Evolutionary conservation across 2,888 invertebrate genomes (phyloP).

Genomic region (Capitulum mitella): DNA sequence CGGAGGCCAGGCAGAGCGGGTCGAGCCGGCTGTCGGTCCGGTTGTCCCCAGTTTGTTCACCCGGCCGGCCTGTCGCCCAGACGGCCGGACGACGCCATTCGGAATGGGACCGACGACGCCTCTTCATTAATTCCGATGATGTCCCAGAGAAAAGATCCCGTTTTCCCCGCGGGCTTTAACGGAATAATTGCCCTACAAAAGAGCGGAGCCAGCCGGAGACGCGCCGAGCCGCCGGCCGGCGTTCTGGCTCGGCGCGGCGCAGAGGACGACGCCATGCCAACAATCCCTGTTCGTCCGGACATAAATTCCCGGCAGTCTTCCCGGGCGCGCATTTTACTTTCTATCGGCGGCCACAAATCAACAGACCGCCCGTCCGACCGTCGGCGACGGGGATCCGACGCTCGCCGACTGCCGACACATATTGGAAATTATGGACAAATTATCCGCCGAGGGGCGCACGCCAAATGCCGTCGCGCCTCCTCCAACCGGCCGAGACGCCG

Average conservation of each 20-base stretch:
- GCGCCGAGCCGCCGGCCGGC: not conserved
- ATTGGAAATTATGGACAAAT: conserved; percentile 12
- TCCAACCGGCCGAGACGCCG: not conserved
- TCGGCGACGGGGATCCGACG: not conserved
- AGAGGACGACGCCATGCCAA: not conserved
- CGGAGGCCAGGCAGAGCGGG: no score
- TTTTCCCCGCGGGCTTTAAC: not conserved
- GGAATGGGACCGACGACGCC: not conserved
- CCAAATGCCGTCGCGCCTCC: not conserved
- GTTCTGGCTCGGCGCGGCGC: not conserved
- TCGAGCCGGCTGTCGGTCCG: no score
- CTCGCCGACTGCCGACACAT: not conserved
- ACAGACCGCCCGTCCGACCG: not conserved
- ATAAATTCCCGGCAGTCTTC: not conserved
- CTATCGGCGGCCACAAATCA: conserved; percentile 8
- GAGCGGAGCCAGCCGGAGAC: not conserved
- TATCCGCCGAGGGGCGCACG: not conserved
- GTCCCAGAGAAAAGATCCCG: not conserved
- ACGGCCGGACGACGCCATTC: no score
- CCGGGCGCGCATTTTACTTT: conserved; percentile 9
- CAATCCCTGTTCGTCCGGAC: not conserved
- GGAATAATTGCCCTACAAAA: conserved; percentile 4
- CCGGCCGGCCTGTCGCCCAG: no score
- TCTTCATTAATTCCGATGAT: conserved; percentile 8
- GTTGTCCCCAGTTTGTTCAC: no score